Conservation (phyloP, 2,113 vertebrate species). For the Zingel zingel region DNA sequence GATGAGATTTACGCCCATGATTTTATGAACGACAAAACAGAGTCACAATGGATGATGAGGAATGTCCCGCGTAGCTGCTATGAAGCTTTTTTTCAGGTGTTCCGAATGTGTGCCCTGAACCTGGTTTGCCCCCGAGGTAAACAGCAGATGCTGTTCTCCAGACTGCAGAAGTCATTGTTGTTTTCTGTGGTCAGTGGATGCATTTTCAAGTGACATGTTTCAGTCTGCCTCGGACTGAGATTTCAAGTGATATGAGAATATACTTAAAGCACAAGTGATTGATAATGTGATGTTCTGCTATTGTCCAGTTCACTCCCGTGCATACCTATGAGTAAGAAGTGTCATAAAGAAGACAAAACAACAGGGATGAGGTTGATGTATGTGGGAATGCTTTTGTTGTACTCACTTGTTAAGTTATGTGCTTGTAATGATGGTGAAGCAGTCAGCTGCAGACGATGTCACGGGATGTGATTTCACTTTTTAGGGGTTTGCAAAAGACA, state of each 20-base stretch:
- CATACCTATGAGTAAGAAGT: constrained; percentile 56
- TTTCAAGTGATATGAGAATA: constrained; percentile 33
- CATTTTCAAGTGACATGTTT: constrained; percentile 36
- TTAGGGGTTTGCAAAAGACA: constrained; percentile 31
- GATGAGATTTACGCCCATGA: too few relatives aligned
- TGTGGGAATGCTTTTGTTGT: constrained; percentile 74
- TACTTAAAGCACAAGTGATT: constrained; percentile 73
- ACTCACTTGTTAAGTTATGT: constrained; percentile 65
- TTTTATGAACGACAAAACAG: not conserved
- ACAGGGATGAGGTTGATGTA: constrained; percentile 48
- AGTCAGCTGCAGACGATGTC: constrained; percentile 43
- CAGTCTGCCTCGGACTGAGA: constrained; percentile 34
- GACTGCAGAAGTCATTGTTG: constrained; percentile 41
- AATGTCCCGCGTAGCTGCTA: constrained; percentile 64
- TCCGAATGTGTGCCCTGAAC: constrained; percentile 62
- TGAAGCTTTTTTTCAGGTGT: constrained; percentile 61
- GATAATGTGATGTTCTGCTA: constrained; percentile 69
- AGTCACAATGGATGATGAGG: constrained; percentile 17
- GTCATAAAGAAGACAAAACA: constrained; percentile 43
- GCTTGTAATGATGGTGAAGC: constrained; percentile 71
- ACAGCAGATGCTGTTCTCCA: constrained; percentile 11
- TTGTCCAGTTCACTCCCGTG: constrained; percentile 66
- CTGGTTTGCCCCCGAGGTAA: constrained; percentile 44
- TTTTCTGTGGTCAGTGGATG: constrained; percentile 37
- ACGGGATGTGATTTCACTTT: constrained; percentile 44